Base-by-base conservation (phyloP, 2,113 vertebrate species). In the Tachysurus vachellii region DNA sequence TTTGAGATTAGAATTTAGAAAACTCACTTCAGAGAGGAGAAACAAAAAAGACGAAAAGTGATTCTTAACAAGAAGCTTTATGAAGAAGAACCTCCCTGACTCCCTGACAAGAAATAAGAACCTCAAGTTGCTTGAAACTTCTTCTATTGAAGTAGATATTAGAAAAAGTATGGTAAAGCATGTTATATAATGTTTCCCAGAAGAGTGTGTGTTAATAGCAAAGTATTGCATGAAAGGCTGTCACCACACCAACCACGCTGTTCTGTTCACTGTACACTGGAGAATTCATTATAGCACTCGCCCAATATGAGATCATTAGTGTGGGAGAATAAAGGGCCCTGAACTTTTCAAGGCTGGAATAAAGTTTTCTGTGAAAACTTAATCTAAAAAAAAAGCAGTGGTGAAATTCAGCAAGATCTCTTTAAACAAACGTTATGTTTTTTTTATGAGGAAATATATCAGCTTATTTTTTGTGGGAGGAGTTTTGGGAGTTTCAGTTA, bases 301-400 rank as follows among this genome's bases (percentile, higher is more conserved):
- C 70, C 47, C 79, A 77, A 68, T 64, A 86, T 23, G 50, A 77
- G 86, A 31, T 87, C 80, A 83, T 87, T 87, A 83, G 59, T 66
- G 70, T 76, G 28, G 71, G 80, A 83, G 80, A 77, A 76, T 19
- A 77, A 76, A 76, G 44, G 21, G 36, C 16, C 4, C n/a, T 50
- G 85, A 36, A 73, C n/a, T 53, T 80, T 80, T 86, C 28, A 79
- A 26, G 26, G 53, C 47, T 68, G 36, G 70, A 86, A 81, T 50
- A 50, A 85, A 61, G 28, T 53, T 82, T 80, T 59, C 53, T 82
- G 57, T 61, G 36, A 42, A 53, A 36, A 47, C 47, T 57, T 80
- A 4, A 16, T 76, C 50, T 5, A 71, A 36, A 42, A 36, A 36
- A 47, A 23, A 47, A 71, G 1, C 79, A 11, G 66, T n/a, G 44